Base-by-base conservation (phyloP, 2,797 vertebrate genomes). In the Aselliscus stoliczkanus region DNA sequence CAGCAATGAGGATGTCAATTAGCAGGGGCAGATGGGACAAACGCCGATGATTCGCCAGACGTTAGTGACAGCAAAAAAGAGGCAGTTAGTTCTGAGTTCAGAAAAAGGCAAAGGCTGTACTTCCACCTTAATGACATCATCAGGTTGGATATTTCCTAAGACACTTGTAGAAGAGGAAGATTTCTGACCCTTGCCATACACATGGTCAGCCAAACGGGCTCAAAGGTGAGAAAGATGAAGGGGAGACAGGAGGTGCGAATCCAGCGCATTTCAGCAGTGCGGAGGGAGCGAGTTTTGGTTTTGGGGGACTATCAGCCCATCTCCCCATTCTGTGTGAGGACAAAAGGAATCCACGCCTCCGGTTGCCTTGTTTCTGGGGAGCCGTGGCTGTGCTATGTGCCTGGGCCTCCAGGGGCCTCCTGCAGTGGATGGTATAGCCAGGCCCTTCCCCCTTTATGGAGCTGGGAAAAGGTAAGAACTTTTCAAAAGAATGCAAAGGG, bases 61-160 rank as follows among this genome's bases (percentile, higher is more conserved):
- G 0, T 70, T 77, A 90, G 29, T 39, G 89, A 96, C 50, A 82
- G 81, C 27, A 27, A 70, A 58, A 62, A 72, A 34, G 82, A 75
- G 56, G 87, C 87, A 69, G 76, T 54, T 58, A 69, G 76, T 54
- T 58, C 34, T 82, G 85, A 94, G 76, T 62, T 15, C 90, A 75
- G 87, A 93, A 93, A 96, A 94, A 10, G 67, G 95, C 93, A 95
- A 92, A 96, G 84, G 72, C 67, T n/a, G 3, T 1, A 11, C 88
- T 84, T 86, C 42, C 7, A 65, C 27, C 81, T 90, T 29, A 67
- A 82, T 86, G 90, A 93, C 29, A 88, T 92, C 95, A 88, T 73
- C 34, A 82, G 58, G n/a, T 29, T 92, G 69, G 94, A 80, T 2
- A 62, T 50, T 23, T 82, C 81, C 92, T 96, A 92, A 72, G 75